phyloP scores from a whole-genome alignment of 1,140 invertebrate genomes.

The Sinella curviseta region DNA sequence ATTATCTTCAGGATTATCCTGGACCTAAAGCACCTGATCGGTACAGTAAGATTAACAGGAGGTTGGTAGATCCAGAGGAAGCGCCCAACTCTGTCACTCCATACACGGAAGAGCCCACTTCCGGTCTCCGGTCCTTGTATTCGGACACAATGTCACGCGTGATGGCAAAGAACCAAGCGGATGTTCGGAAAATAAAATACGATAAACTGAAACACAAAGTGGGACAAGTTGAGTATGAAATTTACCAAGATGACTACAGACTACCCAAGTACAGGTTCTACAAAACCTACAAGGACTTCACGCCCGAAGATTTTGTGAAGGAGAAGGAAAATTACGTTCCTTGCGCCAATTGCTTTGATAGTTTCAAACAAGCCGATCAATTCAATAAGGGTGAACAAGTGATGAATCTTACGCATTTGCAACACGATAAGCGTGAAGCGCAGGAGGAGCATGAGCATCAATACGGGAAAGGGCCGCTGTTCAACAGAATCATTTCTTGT shows the following conservation, averaged over 20 bases:
- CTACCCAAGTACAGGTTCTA: conserved; percentile 1
- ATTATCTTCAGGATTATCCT: neutral
- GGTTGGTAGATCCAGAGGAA: neutral
- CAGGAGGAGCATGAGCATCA: neutral
- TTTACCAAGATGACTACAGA: conserved; percentile 21
- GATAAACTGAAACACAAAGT: neutral
- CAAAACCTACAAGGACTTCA: neutral
- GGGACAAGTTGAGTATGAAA: conserved; percentile 10
- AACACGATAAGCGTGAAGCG: neutral
- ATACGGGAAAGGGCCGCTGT: conserved; percentile 15
- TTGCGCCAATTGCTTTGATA: conserved; percentile 5
- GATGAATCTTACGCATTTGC: neutral
- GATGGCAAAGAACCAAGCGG: conserved; percentile 4
- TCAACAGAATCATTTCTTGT: conserved; percentile 7
- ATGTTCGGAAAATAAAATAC: neutral
- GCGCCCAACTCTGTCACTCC: neutral
- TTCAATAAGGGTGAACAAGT: neutral
- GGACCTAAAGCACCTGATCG: neutral
- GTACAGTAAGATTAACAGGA: neutral
- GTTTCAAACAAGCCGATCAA: neutral
- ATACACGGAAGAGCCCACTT: conserved; percentile 3
- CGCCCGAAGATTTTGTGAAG: neutral
- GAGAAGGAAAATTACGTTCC: neutral
- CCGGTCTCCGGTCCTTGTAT: neutral
- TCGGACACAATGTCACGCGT: neutral